A percentile compares a stretch with the other conserved stretches of the same genome.
These are phyloP conservation scores for Drosophila aff. DNA, from an alignment of 1,140 invertebrate species.

Conservation along the genomic window DNA sequence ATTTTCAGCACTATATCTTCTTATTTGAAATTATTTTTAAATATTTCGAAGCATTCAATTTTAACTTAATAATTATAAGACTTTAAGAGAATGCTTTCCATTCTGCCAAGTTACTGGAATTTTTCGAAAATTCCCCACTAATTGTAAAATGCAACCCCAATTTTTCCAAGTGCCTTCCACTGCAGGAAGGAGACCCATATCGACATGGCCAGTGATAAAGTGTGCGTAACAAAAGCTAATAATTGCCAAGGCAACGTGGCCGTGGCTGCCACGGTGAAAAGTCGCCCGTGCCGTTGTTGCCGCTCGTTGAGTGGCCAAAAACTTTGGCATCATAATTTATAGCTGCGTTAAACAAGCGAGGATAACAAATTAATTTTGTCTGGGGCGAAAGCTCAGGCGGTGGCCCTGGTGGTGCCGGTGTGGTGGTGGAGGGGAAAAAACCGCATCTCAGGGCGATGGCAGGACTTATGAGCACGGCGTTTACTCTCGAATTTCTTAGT, in stretches of 20 bases:
- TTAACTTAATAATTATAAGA: neutral
- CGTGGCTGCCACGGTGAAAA: constrained; percentile 67
- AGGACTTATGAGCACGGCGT: constrained; percentile 77
- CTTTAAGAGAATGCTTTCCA: neutral
- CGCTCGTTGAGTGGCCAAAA: constrained; percentile 80
- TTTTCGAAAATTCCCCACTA: neutral
- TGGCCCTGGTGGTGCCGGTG: neutral
- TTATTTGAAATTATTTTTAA: too few species aligned
- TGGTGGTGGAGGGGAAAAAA: constrained; percentile 29
- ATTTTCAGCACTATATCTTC: too few species aligned
- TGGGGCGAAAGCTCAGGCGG: constrained; percentile 39
- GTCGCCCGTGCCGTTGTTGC: constrained; percentile 36
- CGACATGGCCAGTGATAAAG: constrained; percentile 78
- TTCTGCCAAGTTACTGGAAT: neutral
- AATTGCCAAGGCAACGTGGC: constrained; percentile 78
- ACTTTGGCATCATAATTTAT: constrained; percentile 83
- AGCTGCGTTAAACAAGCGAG: constrained; percentile 83
- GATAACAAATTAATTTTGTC: constrained; percentile 84
- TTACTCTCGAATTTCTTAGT: constrained; percentile 83
- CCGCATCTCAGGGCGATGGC: constrained; percentile 64
- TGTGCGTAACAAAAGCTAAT: constrained; percentile 83
- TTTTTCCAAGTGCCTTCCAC: constrained; percentile 14
- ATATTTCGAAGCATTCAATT: too few species aligned
- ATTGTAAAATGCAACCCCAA: too few species aligned
- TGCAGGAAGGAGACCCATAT: constrained; percentile 47